phyloP scores from a whole-genome alignment of 2,888 invertebrate genomes.

The Cerceris rybyensis region DNA sequence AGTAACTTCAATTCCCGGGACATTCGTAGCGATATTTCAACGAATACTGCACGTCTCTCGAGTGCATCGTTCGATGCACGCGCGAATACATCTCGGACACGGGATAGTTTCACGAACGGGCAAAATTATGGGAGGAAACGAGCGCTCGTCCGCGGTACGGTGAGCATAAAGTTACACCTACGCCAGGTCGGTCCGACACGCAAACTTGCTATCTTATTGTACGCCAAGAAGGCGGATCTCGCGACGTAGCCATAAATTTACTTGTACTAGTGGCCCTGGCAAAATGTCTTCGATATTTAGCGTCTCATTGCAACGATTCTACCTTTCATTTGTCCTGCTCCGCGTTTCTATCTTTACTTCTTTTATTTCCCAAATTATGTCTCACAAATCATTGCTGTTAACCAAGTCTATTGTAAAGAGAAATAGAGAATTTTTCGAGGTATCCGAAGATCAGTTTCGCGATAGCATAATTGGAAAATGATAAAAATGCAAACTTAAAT shows the following conservation, averaged over 20 bases:
- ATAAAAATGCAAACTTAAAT: no score
- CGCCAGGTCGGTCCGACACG: conserved; percentile 43
- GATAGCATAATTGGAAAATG: no score
- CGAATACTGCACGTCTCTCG: conserved; percentile 7
- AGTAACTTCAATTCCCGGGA: neutral
- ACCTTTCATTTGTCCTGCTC: neutral
- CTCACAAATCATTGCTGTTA: no score
- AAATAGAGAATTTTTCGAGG: no score
- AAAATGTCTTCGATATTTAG: conserved; percentile 44
- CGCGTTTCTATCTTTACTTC: neutral
- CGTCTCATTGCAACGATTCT: conserved; percentile 28
- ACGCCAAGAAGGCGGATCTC: conserved; percentile 34
- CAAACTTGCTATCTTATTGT: conserved; percentile 59
- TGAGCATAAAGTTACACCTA: conserved; percentile 56
- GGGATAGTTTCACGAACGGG: conserved; percentile 29
- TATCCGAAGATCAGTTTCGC: no score
- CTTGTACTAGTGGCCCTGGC: neutral
- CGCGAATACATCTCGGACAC: neutral
- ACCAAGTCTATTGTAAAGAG: no score
- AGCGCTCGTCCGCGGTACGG: conserved; percentile 22
- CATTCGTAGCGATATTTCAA: conserved; percentile 46
- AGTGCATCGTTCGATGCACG: conserved; percentile 11
- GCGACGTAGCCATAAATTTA: conserved; percentile 53
- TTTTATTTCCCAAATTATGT: no score
- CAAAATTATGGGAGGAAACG: conserved; percentile 47